These are phyloP conservation scores for Sebastes hopkinsi DNA, from an alignment of 2,797 vertebrate species.

Conservation along the genomic window DNA sequence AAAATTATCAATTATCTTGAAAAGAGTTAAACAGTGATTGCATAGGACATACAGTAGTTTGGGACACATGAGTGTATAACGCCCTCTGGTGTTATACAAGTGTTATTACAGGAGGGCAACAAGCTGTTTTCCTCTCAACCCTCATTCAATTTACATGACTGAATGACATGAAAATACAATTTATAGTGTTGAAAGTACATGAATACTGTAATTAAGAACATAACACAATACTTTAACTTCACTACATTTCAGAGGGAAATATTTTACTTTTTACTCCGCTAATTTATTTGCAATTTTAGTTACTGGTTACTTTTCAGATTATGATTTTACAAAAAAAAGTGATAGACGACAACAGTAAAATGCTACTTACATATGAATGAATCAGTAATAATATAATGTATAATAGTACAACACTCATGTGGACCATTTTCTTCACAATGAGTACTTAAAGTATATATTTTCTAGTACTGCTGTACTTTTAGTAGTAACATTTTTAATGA, in stretches of 20 bases:
- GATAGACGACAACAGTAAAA: not conserved
- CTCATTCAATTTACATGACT: not conserved
- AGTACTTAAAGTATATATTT: not conserved
- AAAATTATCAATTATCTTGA: not conserved
- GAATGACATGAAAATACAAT: not conserved
- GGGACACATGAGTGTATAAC: not conserved
- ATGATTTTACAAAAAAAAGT: not conserved
- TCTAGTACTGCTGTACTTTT: not conserved
- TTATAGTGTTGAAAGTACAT: not conserved
- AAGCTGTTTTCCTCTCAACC: too few species aligned
- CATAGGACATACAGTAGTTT: not conserved
- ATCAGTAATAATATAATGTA: not conserved
- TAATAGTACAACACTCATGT: not conserved
- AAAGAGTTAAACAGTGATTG: not conserved
- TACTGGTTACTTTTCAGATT: not conserved
- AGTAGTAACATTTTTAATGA: not conserved
- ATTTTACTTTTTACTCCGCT: not conserved
- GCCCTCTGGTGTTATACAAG: constrained; percentile 16
- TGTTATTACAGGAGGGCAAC: not conserved
- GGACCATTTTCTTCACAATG: not conserved
- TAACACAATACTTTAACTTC: too few species aligned
- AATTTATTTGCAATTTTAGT: not conserved
- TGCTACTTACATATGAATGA: not conserved
- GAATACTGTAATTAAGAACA: not conserved
- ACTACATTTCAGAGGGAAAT: not conserved